Evolutionary conservation across 53 echinoderm and acorn worm genomes (phyloP).

Genomic region (Stichopus horrens): DNA sequence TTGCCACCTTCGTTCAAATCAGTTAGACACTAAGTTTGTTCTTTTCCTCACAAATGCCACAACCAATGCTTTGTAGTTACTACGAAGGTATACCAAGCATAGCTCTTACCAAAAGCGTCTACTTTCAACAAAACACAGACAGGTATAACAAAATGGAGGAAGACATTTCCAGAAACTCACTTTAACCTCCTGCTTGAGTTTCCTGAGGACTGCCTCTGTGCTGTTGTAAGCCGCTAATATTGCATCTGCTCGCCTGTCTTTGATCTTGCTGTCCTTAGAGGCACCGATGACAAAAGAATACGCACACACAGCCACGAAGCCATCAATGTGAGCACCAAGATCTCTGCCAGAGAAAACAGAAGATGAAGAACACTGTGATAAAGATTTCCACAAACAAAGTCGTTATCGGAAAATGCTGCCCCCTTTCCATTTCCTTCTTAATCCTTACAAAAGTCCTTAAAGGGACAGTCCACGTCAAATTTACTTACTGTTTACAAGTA

Average conservation of each 20-base stretch:
- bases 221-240: conserved; percentile 76
- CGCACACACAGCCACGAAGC: conserved; percentile 79
- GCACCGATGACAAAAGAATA: conserved; percentile 87
- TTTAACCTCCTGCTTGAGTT: conserved; percentile 79
- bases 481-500: too few relatives aligned
- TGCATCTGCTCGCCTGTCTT: conserved; percentile 74
- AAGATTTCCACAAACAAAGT: not conserved
- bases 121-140: too few relatives aligned
- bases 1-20: too few relatives aligned
- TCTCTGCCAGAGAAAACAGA: conserved; percentile 53
- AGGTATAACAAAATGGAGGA: too few relatives aligned
- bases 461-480: too few relatives aligned
- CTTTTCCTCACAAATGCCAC: too few relatives aligned
- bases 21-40: too few relatives aligned
- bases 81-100: too few relatives aligned
- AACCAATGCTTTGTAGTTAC: too few relatives aligned
- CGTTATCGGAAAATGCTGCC: not conserved
- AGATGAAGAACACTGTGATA: not conserved
- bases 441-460: not conserved
- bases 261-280: conserved; percentile 74
- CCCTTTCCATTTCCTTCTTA: not conserved
- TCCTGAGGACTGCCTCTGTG: conserved; percentile 79
- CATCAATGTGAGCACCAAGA: conserved; percentile 91
- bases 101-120: too few relatives aligned
- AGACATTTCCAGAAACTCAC: conserved; percentile 39